Evolutionary conservation across 1,140 invertebrate species (phyloP).

Genomic region (Hylaeus volcanicus): DNA sequence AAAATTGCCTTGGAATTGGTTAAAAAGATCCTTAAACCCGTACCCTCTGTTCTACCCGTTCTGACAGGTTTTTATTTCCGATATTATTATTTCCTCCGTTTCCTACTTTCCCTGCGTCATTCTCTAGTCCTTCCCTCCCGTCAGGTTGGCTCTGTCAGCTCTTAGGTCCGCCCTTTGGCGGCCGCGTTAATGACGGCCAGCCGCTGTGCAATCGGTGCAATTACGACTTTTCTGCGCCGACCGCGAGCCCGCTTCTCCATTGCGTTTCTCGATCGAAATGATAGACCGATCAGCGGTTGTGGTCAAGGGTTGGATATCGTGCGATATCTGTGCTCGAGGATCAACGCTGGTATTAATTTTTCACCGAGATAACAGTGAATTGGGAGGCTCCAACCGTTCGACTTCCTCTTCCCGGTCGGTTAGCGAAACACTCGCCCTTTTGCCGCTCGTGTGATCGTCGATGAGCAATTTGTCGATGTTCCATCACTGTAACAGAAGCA

Average conservation of each 20-base stretch:
- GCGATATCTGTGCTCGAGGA: conserved; percentile 20
- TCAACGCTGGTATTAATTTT: conserved; percentile 35
- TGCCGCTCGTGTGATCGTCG: conserved; percentile 3
- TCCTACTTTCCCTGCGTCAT: neutral
- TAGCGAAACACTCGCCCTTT: neutral
- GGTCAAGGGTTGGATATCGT: conserved; percentile 40
- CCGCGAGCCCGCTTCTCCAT: conserved; percentile 5
- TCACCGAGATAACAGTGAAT: conserved; percentile 25
- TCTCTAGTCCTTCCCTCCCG: neutral
- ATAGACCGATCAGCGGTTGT: conserved; percentile 52
- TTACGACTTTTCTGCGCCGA: conserved; percentile 47
- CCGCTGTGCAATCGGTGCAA: conserved; percentile 48
- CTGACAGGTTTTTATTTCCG: neutral
- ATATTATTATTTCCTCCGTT: neutral
- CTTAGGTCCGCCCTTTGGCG: neutral
- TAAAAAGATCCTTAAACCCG: neutral
- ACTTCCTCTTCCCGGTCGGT: neutral
- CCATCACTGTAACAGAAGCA: too few relatives aligned
- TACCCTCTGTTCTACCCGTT: neutral
- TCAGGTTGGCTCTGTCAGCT: neutral
- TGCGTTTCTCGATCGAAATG: conserved; percentile 49
- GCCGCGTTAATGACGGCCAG: conserved; percentile 52
- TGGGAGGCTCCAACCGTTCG: neutral
- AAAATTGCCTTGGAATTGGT: too few relatives aligned
- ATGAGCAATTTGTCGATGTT: neutral